Base-by-base conservation (phyloP, 1,140 invertebrate species). In the Triops longicaudatus region DNA sequence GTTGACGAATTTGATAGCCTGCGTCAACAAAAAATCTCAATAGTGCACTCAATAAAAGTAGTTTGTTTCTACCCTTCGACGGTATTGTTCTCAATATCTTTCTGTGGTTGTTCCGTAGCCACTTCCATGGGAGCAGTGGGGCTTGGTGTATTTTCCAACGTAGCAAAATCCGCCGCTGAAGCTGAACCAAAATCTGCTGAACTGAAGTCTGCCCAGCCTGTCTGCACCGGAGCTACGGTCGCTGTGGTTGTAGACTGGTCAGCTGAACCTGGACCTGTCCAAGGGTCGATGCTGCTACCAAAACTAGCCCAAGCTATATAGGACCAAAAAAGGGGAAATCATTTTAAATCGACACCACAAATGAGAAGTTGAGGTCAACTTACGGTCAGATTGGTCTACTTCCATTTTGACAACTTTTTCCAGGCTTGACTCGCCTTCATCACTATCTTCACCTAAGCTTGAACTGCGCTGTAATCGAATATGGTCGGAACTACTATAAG, bases 391-490 rank as follows among this genome's bases (percentile, higher is more conserved):
- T 63, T 63, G 50, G 22, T 63, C 50, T 14, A 63, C 50, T 63
- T 63, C 50, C 50, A 63, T 63, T 11, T 63, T 63, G 14, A 63
- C 50, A n/a, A 63, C 50, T n/a, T 14, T 17, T 63, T 63, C 50
- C 10, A 14, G 50, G 17, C 22, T 63, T 14, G 17, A 12, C 14
- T 63, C 50, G 14, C 50, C 50, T 17, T 63, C 50, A 14, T 63
- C 50, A 14, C 50, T 63, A 14, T 63, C 50, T 0, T 63, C 50
- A 22, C 22, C 50, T n/a, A 14, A 63, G 50, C 50, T 17, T 17
- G 50, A 63, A 63, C 50, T 63, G 50, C 50, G 50, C 50, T 63
- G 50, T 14, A 63, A 63, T 63, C 50, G 50, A n/a, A 63, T 63
- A 22, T 63, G 50, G 50, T 63, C 50, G 10, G 50, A 63, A 63